phyloP scores from a whole-genome alignment of 2,888 invertebrate species.

The Eledone cirrhosa region DNA sequence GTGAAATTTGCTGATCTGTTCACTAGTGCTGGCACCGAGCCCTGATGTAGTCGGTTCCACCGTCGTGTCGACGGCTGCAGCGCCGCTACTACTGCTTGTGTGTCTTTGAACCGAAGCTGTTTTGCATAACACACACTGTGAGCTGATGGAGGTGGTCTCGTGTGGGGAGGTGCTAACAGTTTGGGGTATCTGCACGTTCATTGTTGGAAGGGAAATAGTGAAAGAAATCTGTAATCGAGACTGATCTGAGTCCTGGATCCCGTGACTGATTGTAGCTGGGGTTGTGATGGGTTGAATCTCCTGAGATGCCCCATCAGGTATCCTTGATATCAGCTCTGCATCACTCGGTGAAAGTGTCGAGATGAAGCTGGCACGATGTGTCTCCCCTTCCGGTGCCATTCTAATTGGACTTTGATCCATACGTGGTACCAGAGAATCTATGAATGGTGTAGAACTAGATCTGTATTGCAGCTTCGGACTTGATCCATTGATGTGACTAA shows the following conservation, averaged over 20 bases:
- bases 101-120: constrained; percentile 26
- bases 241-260: constrained; percentile 18
- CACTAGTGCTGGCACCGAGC: constrained; percentile 1
- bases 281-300: neutral
- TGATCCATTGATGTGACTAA: neutral
- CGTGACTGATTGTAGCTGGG: constrained; percentile 17
- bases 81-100: neutral
- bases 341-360: neutral
- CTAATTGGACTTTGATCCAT: neutral
- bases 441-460: neutral
- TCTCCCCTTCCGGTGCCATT: constrained; percentile 17
- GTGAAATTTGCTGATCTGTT: constrained; percentile 17
- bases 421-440: neutral
- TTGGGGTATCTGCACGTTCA: constrained; percentile 26
- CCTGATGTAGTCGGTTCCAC: neutral
- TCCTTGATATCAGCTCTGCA: neutral
- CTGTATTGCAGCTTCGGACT: neutral
- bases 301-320: constrained; percentile 15
- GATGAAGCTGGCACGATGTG: neutral
- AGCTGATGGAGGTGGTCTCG: constrained; percentile 3
- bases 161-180: constrained; percentile 13
- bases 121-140: constrained; percentile 10
- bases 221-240: constrained; percentile 16
- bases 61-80: neutral
- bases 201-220: constrained; percentile 21